These are phyloP conservation scores for Empis stercorea DNA, from an alignment of 2,888 invertebrate species.

Conservation along the genomic window DNA sequence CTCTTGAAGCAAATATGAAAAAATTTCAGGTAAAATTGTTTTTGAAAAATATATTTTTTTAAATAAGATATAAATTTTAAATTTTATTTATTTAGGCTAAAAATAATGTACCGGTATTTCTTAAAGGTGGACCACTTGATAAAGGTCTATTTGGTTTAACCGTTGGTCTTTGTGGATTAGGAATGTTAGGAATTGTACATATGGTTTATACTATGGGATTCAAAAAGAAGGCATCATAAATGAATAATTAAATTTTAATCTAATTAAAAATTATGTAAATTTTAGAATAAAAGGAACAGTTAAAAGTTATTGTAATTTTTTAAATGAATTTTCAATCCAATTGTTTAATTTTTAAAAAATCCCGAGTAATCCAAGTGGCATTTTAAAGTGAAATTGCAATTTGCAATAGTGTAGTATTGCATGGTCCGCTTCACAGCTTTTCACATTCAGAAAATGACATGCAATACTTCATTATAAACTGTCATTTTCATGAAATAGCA, in stretches of 20 bases:
- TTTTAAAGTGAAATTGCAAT: too few species aligned
- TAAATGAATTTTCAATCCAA: too few species aligned
- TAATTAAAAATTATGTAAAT: not conserved
- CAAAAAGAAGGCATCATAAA: constrained; percentile 23
- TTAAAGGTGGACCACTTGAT: constrained; percentile 34
- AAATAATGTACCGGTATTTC: constrained; percentile 30
- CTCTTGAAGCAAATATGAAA: constrained; percentile 26
- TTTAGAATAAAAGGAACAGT: not conserved
- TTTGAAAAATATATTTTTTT: not conserved
- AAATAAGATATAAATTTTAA: constrained; percentile 3
- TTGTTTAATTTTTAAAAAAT: too few species aligned
- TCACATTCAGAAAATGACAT: too few species aligned
- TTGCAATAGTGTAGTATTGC: too few species aligned
- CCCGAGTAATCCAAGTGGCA: too few species aligned
- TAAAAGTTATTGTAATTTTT: not conserved
- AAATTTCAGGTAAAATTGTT: constrained; percentile 27
- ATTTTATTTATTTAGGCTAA: constrained; percentile 23
- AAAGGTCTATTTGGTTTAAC: constrained; percentile 31
- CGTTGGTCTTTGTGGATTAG: constrained; percentile 30
- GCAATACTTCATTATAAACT: too few species aligned
- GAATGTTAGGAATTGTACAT: constrained; percentile 24
- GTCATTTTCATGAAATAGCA: too few species aligned
- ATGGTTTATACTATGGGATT: constrained; percentile 31
- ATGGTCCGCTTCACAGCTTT: too few species aligned
- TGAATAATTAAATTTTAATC: not conserved